Evolutionary conservation across 2,113 vertebrate genomes (phyloP).

Genomic region (Tragelaphus scriptus): DNA sequence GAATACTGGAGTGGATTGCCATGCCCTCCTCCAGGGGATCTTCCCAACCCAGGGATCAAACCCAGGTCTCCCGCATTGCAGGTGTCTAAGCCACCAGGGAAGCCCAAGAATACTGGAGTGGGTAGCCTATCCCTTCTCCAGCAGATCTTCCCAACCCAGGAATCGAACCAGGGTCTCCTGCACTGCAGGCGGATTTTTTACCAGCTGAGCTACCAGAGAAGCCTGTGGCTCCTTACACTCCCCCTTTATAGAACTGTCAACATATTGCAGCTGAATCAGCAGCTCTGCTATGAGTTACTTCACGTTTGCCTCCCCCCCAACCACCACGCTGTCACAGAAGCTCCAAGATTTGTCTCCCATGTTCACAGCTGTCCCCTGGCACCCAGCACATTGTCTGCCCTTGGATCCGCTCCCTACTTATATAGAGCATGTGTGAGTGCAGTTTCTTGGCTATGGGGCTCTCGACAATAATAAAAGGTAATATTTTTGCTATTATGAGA

Average conservation of each 20-base stretch:
- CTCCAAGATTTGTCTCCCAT: fast-evolving
- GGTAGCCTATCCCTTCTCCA: background rate
- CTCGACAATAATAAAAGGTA: background rate
- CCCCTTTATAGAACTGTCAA: background rate
- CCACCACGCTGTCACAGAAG: background rate
- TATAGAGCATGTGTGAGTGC: fast-evolving
- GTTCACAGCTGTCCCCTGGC: background rate
- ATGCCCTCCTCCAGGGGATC: background rate
- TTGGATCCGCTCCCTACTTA: background rate
- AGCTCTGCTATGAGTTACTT: background rate
- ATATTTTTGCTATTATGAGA: background rate
- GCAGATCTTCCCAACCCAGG: background rate
- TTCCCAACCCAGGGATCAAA: background rate
- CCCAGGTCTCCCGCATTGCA: background rate
- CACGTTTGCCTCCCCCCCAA: background rate
- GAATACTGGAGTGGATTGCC: background rate
- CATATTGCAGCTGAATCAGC: background rate
- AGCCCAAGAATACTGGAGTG: background rate
- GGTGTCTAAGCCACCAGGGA: background rate
- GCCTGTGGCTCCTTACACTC: background rate
- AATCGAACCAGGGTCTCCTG: background rate
- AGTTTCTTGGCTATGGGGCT: background rate
- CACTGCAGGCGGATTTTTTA: background rate
- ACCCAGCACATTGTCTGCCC: background rate
- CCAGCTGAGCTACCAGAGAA: background rate